phyloP scores from a whole-genome alignment of 2,797 vertebrate genomes.

The Champsocephalus esox region DNA sequence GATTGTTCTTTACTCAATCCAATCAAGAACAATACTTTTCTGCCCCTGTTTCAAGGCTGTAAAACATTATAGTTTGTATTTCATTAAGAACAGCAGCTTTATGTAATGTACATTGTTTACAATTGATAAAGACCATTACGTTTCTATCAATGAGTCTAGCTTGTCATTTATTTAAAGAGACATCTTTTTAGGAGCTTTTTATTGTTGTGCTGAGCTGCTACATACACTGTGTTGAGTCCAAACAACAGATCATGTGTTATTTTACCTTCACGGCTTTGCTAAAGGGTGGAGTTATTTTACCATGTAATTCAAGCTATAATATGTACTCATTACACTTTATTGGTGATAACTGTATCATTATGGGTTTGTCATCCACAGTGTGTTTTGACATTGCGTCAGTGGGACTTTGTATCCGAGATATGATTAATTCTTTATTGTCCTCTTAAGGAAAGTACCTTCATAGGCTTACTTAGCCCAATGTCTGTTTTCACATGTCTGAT shows the following conservation, averaged over 20 bases:
- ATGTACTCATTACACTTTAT: conserved; percentile 31
- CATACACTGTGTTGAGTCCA: neutral
- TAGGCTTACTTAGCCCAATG: conserved; percentile 3
- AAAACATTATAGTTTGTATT: neutral
- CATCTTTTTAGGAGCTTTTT: neutral
- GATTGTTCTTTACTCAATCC: neutral
- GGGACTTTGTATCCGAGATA: conserved; percentile 47
- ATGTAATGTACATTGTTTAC: neutral
- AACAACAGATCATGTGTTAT: neutral
- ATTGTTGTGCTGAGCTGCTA: neutral
- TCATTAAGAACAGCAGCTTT: neutral
- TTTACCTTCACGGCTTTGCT: neutral
- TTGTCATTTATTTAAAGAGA: neutral
- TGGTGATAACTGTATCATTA: conserved; percentile 17
- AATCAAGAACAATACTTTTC: neutral
- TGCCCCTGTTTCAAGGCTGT: neutral
- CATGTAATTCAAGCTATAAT: conserved; percentile 9
- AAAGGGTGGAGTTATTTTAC: conserved; percentile 5
- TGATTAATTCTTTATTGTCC: conserved; percentile 38
- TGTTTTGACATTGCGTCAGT: neutral
- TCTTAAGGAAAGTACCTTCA: conserved; percentile 2
- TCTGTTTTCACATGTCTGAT: conserved; percentile 22
- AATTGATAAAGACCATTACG: neutral
- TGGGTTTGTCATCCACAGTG: conserved; percentile 22
- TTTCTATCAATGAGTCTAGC: neutral